Base-by-base conservation (phyloP, 2,113 vertebrate genomes). In the Bostrychus sinensis region DNA sequence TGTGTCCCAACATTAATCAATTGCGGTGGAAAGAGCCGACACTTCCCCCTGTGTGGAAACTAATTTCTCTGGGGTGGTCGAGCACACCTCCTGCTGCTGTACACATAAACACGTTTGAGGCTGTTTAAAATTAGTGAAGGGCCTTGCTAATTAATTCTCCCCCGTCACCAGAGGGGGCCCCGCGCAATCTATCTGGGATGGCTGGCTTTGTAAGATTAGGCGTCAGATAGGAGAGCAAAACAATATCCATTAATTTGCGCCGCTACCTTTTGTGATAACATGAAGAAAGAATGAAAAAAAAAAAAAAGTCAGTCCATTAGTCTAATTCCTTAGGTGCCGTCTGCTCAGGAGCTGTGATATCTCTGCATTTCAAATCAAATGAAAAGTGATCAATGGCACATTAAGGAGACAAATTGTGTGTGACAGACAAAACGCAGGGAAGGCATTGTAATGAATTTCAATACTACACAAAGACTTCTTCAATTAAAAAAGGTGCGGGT, bases 141-240 rank as follows among this genome's bases (percentile, higher is more conserved):
- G 48, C 66, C 80, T 73, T 12, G 81, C 81, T 91, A 91, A 91
- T 92, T 87, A 92, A 91, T 91, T 90, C 84, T 66, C 75, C 65
- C 63, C 76, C 88, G 86, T 91, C 86, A 89, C 72, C 56, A 43
- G 68, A 51, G 62, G 82, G 70, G 70, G 63, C 54, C 26, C 65
- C 43, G 67, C 60, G 66, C 82, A 85, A 90, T 90, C 86, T 87
- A 82, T 90, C 82, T 73, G 71, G 58, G 72, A 72, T 70, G 77
- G n/a, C 83, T 72, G 78, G 79, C 80, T 82, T 65, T 77, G 83
- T 78, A 73, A 88, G 87, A 91, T 86, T 90, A 84, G 74, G 60
- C 67, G 4, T 88, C 86, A 82, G 84, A 89, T 85, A 86, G 64
- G 55, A 69, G 70, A 80, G 84, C 80, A 81, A 87, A 89, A 90